These are phyloP conservation scores for Ciona savignyi DNA, from an alignment of 23 tunicate species.

Conservation along the genomic window DNA sequence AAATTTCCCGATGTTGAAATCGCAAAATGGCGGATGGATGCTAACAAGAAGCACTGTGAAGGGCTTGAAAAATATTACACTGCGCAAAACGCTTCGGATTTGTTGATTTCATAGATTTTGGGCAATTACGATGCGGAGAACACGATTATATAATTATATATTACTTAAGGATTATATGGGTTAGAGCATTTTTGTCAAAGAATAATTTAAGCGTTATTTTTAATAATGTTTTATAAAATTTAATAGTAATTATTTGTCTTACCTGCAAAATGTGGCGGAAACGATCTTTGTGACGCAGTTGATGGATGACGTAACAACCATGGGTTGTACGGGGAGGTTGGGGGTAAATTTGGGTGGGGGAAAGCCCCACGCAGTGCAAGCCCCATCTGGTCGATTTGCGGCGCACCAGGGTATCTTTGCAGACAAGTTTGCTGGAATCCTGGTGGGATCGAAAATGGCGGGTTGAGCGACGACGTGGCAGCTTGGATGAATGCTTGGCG, in stretches of 20 bases:
- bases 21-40: background rate
- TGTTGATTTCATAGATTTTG: too few relatives aligned
- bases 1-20: background rate
- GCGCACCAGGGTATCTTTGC: constrained; percentile 11
- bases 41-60: too few relatives aligned
- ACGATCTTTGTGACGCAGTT: background rate
- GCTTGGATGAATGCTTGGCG: constrained; percentile 52
- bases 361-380: constrained; percentile 21
- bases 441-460: constrained; percentile 15
- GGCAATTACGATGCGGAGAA: too few relatives aligned
- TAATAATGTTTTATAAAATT: background rate
- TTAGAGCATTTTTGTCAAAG: too few relatives aligned
- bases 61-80: too few relatives aligned
- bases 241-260: background rate
- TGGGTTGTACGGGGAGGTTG: constrained; percentile 23
- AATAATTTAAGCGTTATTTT: too few relatives aligned
- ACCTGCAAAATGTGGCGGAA: constrained; percentile 64
- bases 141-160: too few relatives aligned
- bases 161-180: too few relatives aligned
- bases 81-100: too few relatives aligned
- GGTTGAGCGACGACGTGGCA: constrained; percentile 31
- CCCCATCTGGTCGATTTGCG: constrained; percentile 7
- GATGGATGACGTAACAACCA: constrained; percentile 31
- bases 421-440: constrained; percentile 5
- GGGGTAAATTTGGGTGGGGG: constrained; percentile 4